Percentiles rank a stretch among this genome's conserved stretches.
Conservation (phyloP, 2,888 invertebrate genomes). For the Nomada ferruginata region DNA sequence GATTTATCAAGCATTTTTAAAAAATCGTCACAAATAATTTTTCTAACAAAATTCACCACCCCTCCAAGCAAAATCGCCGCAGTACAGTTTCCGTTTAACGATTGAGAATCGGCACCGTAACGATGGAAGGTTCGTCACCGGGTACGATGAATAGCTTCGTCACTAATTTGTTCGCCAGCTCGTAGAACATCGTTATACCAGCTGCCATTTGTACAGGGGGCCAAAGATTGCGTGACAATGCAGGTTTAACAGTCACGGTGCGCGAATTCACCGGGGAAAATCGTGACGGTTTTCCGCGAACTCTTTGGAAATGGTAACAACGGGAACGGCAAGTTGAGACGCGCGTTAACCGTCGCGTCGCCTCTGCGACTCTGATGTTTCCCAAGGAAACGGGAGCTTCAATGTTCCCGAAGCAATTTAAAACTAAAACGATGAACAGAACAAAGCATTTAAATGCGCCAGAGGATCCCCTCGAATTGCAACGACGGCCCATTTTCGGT, state of each 20-base stretch:
- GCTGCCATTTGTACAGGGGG: conserved; percentile 18
- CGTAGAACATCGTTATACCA: conserved; percentile 10
- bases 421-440: background rate
- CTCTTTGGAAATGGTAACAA: background rate
- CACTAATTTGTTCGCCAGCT: conserved; percentile 43
- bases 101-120: background rate
- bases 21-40: background rate
- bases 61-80: background rate
- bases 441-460: background rate
- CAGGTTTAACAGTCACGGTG: conserved; percentile 21
- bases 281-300: background rate
- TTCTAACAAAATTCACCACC: background rate
- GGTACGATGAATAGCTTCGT: conserved; percentile 45
- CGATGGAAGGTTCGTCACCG: background rate
- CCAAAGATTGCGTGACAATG: conserved; percentile 32
- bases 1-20: background rate
- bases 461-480: background rate
- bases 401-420: background rate
- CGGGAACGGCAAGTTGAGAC: background rate
- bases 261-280: background rate
- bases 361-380: background rate
- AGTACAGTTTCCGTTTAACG: conserved; percentile 2
- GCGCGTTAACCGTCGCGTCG: background rate
- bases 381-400: background rate
- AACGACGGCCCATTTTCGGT: too few relatives aligned